phyloP scores from a whole-genome alignment of 2,113 vertebrate genomes.

The Amia ocellicauda region DNA sequence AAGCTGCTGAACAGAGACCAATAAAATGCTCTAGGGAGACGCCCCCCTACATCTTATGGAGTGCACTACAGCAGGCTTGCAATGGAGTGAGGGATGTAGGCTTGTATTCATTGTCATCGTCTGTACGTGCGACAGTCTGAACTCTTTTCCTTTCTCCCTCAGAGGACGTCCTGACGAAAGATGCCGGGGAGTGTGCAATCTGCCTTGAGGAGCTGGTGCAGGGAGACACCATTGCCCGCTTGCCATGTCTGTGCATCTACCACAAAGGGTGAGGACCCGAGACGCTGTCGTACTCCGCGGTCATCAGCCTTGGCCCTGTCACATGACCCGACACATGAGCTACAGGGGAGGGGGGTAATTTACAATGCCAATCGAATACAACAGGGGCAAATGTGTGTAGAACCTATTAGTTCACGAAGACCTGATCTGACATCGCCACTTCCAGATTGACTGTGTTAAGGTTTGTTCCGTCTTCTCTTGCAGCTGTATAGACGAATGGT shows the following conservation, averaged over 20 bases:
- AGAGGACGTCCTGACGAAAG: conserved; percentile 94
- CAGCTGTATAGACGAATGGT: conserved; percentile 97
- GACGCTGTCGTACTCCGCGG: not conserved
- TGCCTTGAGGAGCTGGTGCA: conserved; percentile 91
- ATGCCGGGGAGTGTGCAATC: conserved; percentile 93
- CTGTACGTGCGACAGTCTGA: no score
- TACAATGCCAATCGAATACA: no score
- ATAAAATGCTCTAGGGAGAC: no score
- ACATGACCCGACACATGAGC: no score
- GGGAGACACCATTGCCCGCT: conserved; percentile 91
- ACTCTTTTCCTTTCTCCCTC: conserved; percentile 40
- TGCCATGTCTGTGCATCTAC: conserved; percentile 96
- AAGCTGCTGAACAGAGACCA: no score
- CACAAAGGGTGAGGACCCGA: conserved; percentile 81
- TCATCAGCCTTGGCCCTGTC: no score
- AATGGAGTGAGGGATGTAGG: not conserved
- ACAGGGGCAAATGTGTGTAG: no score
- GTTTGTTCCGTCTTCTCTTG: conserved; percentile 35
- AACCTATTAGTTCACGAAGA: no score
- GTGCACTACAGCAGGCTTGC: conserved; percentile 6
- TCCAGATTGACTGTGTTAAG: no score
- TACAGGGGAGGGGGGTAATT: no score
- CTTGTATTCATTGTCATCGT: not conserved
- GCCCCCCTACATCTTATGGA: no score
- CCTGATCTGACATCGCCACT: no score